Evolutionary conservation across 2,113 vertebrate genomes (phyloP).

Genomic region (Malurus alboscapulatus): DNA sequence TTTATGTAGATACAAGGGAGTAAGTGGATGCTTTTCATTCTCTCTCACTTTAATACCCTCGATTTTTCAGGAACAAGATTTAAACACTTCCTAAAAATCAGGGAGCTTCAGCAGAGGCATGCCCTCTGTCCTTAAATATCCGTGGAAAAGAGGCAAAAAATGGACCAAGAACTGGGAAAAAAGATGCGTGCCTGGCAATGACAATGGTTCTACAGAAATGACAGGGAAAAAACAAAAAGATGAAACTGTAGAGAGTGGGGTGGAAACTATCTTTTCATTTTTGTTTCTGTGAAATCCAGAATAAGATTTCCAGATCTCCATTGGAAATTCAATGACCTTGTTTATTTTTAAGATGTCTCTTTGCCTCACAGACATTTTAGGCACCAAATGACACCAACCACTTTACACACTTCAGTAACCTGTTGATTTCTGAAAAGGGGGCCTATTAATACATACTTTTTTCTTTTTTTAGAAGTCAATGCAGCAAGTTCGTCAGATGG

Average conservation of each 20-base stretch:
- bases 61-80: neutral
- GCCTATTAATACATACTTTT: neutral
- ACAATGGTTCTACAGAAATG: constrained; percentile 20
- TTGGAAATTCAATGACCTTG: neutral
- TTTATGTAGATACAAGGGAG: neutral
- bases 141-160: neutral
- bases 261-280: neutral
- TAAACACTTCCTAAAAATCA: neutral
- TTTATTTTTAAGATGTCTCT: neutral
- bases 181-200: neutral
- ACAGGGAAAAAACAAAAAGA: neutral
- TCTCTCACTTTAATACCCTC: neutral
- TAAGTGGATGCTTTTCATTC: neutral
- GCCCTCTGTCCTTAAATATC: neutral
- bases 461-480: neutral
- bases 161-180: neutral
- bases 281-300: neutral
- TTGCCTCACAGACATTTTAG: neutral
- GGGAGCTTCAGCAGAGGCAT: neutral
- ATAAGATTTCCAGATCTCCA: neutral
- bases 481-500: neutral
- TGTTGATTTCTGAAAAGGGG: neutral
- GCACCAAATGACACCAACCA: neutral
- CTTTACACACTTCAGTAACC: neutral
- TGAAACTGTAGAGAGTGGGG: neutral